Percentiles rank a stretch among this genome's conserved stretches.
These are phyloP conservation scores for Myopa testacea DNA, from an alignment of 2,888 invertebrate species.

Conservation along the genomic window DNA sequence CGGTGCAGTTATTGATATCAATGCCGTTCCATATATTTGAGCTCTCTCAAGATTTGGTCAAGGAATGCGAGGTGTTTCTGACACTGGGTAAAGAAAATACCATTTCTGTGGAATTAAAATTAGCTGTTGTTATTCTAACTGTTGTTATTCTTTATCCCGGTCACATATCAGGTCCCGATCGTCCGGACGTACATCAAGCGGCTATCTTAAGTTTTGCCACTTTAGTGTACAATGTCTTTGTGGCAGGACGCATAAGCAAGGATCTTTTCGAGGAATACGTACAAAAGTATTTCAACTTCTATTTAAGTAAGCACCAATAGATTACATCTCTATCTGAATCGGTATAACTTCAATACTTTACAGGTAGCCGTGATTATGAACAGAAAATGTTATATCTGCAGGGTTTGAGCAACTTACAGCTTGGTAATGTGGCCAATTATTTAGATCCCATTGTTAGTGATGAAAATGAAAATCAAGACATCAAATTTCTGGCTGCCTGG, in stretches of 20 bases:
- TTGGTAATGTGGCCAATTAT: slow-evolving; percentile 71
- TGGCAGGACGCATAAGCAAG: slow-evolving; percentile 70
- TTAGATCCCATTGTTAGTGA: slow-evolving; percentile 72
- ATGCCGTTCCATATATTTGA: slow-evolving; percentile 79
- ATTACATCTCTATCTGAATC: background rate
- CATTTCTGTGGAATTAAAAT: no score
- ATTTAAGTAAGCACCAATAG: slow-evolving; percentile 71
- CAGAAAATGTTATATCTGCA: slow-evolving; percentile 80
- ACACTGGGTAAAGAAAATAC: slow-evolving; percentile 59
- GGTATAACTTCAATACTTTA: slow-evolving; percentile 24
- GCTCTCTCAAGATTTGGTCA: slow-evolving; percentile 70
- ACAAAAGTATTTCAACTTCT: slow-evolving; percentile 78
- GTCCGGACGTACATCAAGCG: slow-evolving; percentile 74
- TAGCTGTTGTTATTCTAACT: no score
- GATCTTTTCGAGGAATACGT: slow-evolving; percentile 79
- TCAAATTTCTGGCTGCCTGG: slow-evolving; percentile 77
- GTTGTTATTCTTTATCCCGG: no score
- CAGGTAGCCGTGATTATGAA: slow-evolving; percentile 76
- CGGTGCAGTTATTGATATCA: slow-evolving; percentile 75
- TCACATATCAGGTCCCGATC: slow-evolving; percentile 59
- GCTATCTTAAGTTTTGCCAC: slow-evolving; percentile 79
- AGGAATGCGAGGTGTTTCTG: slow-evolving; percentile 71
- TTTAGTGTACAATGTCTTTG: slow-evolving; percentile 74
- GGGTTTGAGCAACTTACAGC: slow-evolving; percentile 76
- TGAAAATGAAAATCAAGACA: slow-evolving; percentile 68